Conservation (phyloP, 2,888 invertebrate genomes). For the Adela reaumurella region DNA sequence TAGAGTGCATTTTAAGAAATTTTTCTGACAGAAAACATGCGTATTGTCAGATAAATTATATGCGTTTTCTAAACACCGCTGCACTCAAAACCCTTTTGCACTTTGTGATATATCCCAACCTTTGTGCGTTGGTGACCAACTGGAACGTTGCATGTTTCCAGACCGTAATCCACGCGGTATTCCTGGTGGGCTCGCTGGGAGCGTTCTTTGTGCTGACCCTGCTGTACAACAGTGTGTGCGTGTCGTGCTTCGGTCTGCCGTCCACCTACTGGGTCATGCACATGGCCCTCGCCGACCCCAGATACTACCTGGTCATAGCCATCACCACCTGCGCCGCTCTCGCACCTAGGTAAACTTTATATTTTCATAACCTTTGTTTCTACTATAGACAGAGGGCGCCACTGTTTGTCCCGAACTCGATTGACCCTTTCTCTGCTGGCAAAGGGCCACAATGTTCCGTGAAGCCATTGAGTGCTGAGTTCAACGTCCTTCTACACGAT, state of each 20-base stretch:
- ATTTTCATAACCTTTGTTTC: too few species aligned
- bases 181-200: slow-evolving; percentile 73
- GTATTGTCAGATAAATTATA: too few species aligned
- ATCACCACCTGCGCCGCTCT: slow-evolving; percentile 75
- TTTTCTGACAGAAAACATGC: too few species aligned
- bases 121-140: background rate
- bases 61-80: background rate
- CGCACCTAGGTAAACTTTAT: slow-evolving; percentile 77
- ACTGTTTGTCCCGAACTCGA: too few species aligned
- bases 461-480: too few species aligned
- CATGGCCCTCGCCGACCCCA: slow-evolving; percentile 65
- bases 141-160: slow-evolving; percentile 45
- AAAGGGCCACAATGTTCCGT: too few species aligned
- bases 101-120: background rate
- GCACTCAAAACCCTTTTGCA: background rate
- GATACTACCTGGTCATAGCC: slow-evolving; percentile 79
- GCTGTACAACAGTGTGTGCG: slow-evolving; percentile 77
- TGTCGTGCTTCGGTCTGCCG: slow-evolving; percentile 77
- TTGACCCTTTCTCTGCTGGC: too few species aligned
- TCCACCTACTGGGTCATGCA: slow-evolving; percentile 88
- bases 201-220: slow-evolving; percentile 82
- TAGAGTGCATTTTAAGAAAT: too few species aligned
- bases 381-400: too few species aligned
- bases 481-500: too few species aligned
- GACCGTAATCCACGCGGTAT: slow-evolving; percentile 81